phyloP scores from a whole-genome alignment of 1,140 invertebrate genomes.

The Tetragonula clypearis region DNA sequence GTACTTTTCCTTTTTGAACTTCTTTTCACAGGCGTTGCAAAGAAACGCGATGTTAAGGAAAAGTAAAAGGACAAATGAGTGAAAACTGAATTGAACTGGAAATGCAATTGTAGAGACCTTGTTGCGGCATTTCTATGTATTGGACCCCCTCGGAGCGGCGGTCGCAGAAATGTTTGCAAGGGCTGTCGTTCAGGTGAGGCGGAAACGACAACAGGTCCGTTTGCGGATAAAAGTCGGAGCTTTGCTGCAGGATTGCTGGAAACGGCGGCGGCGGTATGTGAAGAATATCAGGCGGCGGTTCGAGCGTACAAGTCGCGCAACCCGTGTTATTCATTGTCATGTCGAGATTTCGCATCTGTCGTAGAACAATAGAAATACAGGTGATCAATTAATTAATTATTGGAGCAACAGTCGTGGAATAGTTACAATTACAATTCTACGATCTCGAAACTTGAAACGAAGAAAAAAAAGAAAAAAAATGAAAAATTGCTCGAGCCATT shows the following conservation, averaged over 20 bases:
- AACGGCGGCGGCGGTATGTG: conserved; percentile 91
- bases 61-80: background rate
- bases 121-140: conserved; percentile 88
- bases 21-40: background rate
- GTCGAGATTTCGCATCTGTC: conserved; percentile 67
- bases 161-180: conserved; percentile 80
- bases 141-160: conserved; percentile 85
- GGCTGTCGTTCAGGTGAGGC: conserved; percentile 74
- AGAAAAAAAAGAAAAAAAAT: no score
- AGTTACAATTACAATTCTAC: no score
- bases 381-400: background rate
- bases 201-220: conserved; percentile 68
- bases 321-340: conserved; percentile 71
- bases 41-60: no score
- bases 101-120: conserved; percentile 82
- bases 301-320: conserved; percentile 83
- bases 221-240: conserved; percentile 71
- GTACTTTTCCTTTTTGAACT: background rate
- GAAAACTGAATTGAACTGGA: background rate
- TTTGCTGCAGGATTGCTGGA: conserved; percentile 86
- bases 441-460: background rate
- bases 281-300: conserved; percentile 90
- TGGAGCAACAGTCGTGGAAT: no score
- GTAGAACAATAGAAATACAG: conserved; percentile 21
- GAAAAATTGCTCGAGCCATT: background rate